Evolutionary conservation across 2,797 vertebrate species (phyloP).

Genomic region (Tachyglossus aculeatus): DNA sequence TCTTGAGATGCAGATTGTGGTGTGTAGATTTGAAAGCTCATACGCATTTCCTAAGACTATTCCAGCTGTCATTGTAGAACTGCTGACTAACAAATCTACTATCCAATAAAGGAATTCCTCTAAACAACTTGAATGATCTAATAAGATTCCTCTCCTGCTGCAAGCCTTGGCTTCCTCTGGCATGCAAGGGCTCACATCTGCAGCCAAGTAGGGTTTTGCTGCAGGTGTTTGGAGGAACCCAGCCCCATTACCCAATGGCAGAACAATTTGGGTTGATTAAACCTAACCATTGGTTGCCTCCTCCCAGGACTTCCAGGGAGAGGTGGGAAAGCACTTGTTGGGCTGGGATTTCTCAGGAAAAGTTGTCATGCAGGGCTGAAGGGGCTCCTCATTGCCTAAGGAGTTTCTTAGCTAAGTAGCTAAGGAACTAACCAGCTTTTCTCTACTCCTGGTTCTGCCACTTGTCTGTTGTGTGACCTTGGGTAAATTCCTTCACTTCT

Average conservation of each 20-base stretch:
- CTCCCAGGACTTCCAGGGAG: neutral
- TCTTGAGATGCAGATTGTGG: neutral
- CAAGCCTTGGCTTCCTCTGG: neutral
- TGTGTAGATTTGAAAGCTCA: neutral
- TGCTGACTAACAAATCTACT: rapidly evolving
- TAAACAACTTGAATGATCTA: neutral
- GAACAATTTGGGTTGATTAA: neutral
- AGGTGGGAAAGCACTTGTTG: neutral
- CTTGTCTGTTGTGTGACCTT: too few species aligned
- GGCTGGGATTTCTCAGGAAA: neutral
- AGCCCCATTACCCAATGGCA: neutral
- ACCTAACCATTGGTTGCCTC: neutral
- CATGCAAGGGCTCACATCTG: neutral
- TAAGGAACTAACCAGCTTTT: too few species aligned
- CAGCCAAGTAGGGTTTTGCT: neutral
- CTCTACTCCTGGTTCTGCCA: too few species aligned
- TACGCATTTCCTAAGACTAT: neutral
- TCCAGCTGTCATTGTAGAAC: neutral
- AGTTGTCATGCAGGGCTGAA: rapidly evolving
- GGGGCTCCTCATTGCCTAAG: neutral
- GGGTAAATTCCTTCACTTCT: too few species aligned
- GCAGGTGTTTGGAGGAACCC: neutral
- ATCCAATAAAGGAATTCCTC: neutral
- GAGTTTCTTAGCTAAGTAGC: too few species aligned
- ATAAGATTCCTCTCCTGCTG: neutral